Conservation (phyloP, 30 jellyfish, hydroid and myxozoan genomes). For the Aurelia coerulea region DNA sequence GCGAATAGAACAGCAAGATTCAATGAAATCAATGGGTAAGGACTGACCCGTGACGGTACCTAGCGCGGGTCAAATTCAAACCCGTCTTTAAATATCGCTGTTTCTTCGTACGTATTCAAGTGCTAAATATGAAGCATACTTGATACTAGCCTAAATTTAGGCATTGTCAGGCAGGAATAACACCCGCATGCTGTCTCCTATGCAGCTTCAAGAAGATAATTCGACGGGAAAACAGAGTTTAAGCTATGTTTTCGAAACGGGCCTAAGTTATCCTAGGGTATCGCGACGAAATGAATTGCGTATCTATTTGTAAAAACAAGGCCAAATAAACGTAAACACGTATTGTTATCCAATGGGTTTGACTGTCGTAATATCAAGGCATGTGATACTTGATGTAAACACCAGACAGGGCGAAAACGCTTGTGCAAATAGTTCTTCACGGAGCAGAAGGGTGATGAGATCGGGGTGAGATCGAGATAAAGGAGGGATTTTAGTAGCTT, state of each 20-base stretch:
- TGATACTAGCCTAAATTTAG: background rate
- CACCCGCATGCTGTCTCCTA: no score
- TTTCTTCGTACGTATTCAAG: background rate
- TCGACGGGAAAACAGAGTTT: no score
- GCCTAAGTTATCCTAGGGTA: no score
- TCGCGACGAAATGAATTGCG: no score
- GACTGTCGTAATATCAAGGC: slow-evolving; percentile 52
- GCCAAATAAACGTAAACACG: slow-evolving; percentile 40
- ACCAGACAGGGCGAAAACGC: no score
- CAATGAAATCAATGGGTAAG: slow-evolving; percentile 61
- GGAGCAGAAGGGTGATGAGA: no score
- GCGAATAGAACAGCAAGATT: slow-evolving; percentile 54
- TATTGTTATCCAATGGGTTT: slow-evolving; percentile 51
- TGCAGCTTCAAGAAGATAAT: no score
- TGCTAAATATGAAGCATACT: background rate
- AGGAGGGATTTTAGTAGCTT: no score
- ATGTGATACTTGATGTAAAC: background rate
- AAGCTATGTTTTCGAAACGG: no score
- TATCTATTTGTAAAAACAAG: slow-evolving; percentile 6
- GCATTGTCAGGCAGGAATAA: background rate
- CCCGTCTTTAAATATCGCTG: background rate
- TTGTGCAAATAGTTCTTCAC: no score
- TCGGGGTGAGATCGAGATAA: no score
- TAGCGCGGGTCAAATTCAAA: slow-evolving; percentile 19
- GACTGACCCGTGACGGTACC: slow-evolving; percentile 70